Evolutionary conservation across 2,888 invertebrate species (phyloP).

Genomic region (Aphrophora alni): DNA sequence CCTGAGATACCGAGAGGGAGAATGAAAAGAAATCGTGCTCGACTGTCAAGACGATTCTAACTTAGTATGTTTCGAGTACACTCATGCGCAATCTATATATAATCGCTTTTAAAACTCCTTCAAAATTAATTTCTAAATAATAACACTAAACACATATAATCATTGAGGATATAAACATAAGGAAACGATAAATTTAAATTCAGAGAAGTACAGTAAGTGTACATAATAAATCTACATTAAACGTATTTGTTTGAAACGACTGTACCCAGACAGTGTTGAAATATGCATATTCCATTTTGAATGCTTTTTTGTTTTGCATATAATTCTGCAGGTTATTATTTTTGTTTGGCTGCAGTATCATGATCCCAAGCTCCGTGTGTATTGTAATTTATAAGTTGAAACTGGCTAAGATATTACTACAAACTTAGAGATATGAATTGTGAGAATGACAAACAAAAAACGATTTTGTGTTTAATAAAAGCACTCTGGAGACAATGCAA

Average conservation of each 20-base stretch:
- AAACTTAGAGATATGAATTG: not conserved
- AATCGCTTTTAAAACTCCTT: not conserved
- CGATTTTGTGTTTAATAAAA: not conserved
- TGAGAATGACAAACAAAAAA: not conserved
- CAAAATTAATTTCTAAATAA: not conserved
- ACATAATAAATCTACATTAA: not conserved
- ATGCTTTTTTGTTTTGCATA: conserved; percentile 1
- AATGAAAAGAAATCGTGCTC: not conserved
- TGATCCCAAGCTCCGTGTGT: too few species aligned
- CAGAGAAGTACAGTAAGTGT: not conserved
- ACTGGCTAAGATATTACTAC: not conserved
- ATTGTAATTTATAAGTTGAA: not conserved
- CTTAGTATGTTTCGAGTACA: not conserved
- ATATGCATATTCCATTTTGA: conserved; percentile 2
- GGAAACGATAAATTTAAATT: not conserved
- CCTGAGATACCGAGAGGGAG: not conserved
- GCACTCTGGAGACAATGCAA: not conserved
- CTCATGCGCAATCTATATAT: not conserved
- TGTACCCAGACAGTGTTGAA: not conserved
- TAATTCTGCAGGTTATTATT: not conserved
- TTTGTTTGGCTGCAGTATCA: not conserved
- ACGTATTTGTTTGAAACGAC: not conserved
- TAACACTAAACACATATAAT: not conserved
- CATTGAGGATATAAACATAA: not conserved
- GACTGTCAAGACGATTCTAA: not conserved